Base-by-base conservation (phyloP, 2,888 invertebrate species). In the Baccha elongata region DNA sequence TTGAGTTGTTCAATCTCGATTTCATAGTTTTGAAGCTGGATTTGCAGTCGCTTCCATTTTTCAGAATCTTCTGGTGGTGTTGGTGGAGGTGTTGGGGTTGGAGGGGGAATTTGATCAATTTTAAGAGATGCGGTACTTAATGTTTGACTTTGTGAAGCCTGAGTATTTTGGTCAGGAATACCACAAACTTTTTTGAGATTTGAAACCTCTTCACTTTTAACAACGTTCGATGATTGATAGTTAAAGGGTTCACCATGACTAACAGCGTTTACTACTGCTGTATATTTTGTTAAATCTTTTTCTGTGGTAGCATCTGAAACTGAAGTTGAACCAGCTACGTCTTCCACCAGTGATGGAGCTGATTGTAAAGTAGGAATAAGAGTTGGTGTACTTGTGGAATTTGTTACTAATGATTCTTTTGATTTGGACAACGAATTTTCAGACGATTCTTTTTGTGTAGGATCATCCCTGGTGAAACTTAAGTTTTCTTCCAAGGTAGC, bases 1-100 rank as follows among this genome's bases (percentile, higher is more conserved):
- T 87, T 86, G 11, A 91, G 75, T 48, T 86, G 85, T 17, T 72
- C 76, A 26, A 85, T 69, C 48, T 85, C 73, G 6, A 29, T 60
- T 64, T 86, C 81, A 15, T 79, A 81, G 17, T 35, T 64, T 1
- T 50, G 55, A 2, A 84, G 35, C 26, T 76, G 75, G 21, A 65
- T 58, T 26, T 67, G 60, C 1, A 76, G 23, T 26, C 17, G 52
- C 11, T 64, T 68, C 6, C 67, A 15, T 10, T 40, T 62, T 55
- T 75, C 81, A 1, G 11, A 44, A 3, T 17, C 3, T n/a, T 81
- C 67, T 6, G 75, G 69, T 0, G 76, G 42, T 4, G 67, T 46
- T 35, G 37, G 29, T 11, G 65, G 52, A 13, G 60, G 65, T n/a
- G 44, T 55, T 23, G 44, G 23, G 1, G n/a, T 15, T 1, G 53